Conservation (phyloP, 1,140 invertebrate species). For the Aphis craccivora region DNA sequence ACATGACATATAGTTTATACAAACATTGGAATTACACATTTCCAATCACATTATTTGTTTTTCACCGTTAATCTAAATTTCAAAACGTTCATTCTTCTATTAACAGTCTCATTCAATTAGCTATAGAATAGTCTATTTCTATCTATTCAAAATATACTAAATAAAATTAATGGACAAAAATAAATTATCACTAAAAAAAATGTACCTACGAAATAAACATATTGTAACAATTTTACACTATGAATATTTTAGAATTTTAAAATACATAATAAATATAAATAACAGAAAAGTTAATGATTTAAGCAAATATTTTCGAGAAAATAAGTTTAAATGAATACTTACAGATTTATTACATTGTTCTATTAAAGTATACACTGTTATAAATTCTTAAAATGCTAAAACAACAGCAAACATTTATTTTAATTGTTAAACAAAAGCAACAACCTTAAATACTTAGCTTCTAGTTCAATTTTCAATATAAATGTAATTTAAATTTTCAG, state of each 20-base stretch:
- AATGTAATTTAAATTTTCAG: not conserved
- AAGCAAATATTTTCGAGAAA: not conserved
- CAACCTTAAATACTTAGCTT: not conserved
- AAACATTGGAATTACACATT: slow-evolving; percentile 14
- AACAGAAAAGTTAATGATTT: not conserved
- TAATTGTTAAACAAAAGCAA: slow-evolving; percentile 2
- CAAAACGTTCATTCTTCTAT: not conserved
- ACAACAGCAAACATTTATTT: not conserved
- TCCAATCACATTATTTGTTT: slow-evolving; percentile 6
- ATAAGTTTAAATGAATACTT: not conserved
- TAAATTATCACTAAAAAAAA: not conserved
- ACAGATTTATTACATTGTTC: not conserved
- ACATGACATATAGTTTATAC: not conserved
- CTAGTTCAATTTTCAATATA: not conserved
- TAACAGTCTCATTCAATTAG: not conserved
- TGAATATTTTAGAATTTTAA: not conserved
- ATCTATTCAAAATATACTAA: not conserved
- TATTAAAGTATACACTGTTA: not conserved
- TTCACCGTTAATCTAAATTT: not conserved
- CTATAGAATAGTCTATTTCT: not conserved
- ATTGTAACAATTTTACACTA: no score
- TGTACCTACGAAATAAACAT: not conserved
- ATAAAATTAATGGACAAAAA: not conserved
- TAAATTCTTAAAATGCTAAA: slow-evolving; percentile 11
- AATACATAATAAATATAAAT: not conserved